Percentiles rank a stretch among this genome's conserved stretches.
Conservation (phyloP, 2,113 vertebrate genomes). For the Zosterops pallidus region DNA sequence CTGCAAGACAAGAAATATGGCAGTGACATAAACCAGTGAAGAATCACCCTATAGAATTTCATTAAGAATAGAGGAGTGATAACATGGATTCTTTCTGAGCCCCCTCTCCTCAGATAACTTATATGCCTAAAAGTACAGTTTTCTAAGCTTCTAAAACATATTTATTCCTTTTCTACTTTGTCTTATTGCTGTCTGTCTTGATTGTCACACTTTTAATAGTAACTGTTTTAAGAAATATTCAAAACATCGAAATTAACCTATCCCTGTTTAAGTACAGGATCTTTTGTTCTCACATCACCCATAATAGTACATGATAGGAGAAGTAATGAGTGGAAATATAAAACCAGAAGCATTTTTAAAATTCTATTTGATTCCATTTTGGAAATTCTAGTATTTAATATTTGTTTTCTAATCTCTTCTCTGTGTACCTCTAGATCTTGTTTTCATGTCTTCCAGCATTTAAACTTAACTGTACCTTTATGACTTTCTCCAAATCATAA, state of each 20-base stretch:
- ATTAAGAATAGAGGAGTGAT: rapidly evolving
- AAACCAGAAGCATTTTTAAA: not conserved
- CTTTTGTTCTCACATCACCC: not conserved
- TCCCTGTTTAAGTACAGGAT: rapidly evolving
- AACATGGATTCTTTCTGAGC: rapidly evolving
- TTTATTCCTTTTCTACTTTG: not conserved
- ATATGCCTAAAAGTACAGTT: not conserved
- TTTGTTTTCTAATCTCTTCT: not conserved
- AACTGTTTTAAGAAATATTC: not conserved
- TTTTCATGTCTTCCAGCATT: not conserved
- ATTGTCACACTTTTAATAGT: not conserved
- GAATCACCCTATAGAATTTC: not conserved
- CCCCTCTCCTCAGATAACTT: not conserved
- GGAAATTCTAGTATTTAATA: not conserved
- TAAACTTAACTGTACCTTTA: not conserved
- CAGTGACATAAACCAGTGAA: rapidly evolving
- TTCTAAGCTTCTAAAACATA: not conserved
- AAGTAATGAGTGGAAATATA: not conserved
- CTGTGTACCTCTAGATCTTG: not conserved
- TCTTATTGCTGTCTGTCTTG: not conserved
- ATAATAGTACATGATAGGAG: rapidly evolving
- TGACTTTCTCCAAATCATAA: not conserved
- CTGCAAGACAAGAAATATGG: not conserved
- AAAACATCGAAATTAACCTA: not conserved
- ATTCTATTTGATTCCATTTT: not conserved